Evolutionary conservation across 1,140 invertebrate genomes (phyloP).

Genomic region (Akabosia matsudoensis): DNA sequence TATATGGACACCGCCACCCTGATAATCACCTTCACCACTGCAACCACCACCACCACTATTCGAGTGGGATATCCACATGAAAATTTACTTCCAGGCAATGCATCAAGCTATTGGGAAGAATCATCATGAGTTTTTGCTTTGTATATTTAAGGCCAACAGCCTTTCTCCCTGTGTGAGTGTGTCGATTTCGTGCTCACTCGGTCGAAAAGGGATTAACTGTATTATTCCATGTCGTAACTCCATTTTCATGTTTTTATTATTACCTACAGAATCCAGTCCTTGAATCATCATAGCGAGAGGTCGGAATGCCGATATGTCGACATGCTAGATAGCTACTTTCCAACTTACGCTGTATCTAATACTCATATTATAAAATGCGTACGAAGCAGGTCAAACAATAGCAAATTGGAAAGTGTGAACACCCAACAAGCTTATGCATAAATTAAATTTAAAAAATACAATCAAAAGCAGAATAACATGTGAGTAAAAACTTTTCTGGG

Average conservation of each 20-base stretch:
- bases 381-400: neutral
- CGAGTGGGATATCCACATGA: neutral
- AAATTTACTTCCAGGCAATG: neutral
- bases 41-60: neutral
- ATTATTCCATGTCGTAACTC: neutral
- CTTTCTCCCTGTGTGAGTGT: neutral
- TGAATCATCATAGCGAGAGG: neutral
- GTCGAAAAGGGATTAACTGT: constrained; percentile 4
- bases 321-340: constrained; percentile 5
- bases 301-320: constrained; percentile 10
- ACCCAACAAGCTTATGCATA: neutral
- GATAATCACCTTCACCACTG: neutral
- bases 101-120: neutral
- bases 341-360: neutral
- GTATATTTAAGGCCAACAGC: neutral
- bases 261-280: neutral
- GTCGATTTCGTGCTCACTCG: constrained; percentile 11
- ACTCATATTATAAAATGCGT: neutral
- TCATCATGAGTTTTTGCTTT: too few relatives aligned
- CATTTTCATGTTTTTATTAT: neutral
- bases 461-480: neutral
- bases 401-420: neutral
- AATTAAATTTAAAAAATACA: neutral
- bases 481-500: neutral
- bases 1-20: neutral